Evolutionary conservation across 2,888 invertebrate species (phyloP), one percentile per base, ranked within the genome.

Genomic region (Zonitis immaculata): DNA sequence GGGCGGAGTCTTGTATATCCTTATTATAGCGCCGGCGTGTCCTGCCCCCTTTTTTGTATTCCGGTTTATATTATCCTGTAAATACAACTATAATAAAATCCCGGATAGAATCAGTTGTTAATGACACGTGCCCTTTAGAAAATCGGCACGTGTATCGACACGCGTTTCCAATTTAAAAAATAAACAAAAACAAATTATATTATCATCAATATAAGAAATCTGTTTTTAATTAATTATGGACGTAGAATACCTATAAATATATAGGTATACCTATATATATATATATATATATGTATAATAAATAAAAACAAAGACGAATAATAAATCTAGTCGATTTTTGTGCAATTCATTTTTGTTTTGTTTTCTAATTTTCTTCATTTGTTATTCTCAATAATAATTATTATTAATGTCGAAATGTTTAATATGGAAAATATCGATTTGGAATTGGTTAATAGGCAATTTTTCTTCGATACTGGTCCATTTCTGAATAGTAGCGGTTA

Each of bases 341-440:
- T 35, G 35, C 16, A 35, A 35, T 35, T 30, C 3, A 26, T 16
- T 27, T n/a, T n/a, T n/a, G n/a, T n/a, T n/a, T n/a, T n/a, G n/a
- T n/a, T n/a, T n/a, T n/a, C n/a, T n/a, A n/a, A n/a, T n/a, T n/a
- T n/a, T n/a, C n/a, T n/a, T n/a, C n/a, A n/a, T n/a, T n/a, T n/a
- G n/a, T n/a, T n/a, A n/a, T n/a, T n/a, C n/a, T n/a, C n/a, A n/a
- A n/a, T n/a, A n/a, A n/a, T n/a, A n/a, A n/a, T n/a, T n/a, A n/a
- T n/a, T n/a, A n/a, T n/a, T 20, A 42, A 18, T 20, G 18, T 30
- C 14, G 18, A 7, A 26, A 84, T 84, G 83, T 84, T 82, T 73
- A 82, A 82, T 59, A 82, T 86, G 80, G 86, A 87, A 61, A 82
- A 82, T 71, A 77, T 86, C 58, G 86, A 86, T 67, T 74, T 86